Evolutionary conservation across 2,113 vertebrate species (phyloP).

Genomic region (Pelmatolapia mariae): DNA sequence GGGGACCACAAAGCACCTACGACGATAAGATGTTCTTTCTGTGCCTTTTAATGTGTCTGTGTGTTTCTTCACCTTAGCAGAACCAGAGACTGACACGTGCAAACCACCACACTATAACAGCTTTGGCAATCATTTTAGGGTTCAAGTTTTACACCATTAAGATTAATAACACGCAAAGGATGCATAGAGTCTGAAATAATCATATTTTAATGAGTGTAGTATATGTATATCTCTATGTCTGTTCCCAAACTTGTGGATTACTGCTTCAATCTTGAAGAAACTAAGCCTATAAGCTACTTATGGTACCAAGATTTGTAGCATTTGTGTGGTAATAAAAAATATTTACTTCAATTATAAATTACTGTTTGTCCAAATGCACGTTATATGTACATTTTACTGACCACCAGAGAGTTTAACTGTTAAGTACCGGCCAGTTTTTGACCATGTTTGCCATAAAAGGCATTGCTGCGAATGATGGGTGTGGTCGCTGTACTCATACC

Average conservation of each 20-base stretch:
- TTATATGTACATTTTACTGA: neutral
- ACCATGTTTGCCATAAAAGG: neutral
- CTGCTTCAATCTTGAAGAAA: neutral
- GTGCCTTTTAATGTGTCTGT: neutral
- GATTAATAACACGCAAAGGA: neutral
- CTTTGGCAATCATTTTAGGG: too few species aligned
- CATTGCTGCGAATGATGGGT: neutral
- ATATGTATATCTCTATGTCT: neutral
- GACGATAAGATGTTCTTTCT: neutral
- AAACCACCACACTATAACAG: too few species aligned
- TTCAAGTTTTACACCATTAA: neutral
- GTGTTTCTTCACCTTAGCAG: neutral
- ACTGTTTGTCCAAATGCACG: neutral
- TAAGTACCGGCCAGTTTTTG: rapidly evolving
- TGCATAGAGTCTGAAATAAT: neutral
- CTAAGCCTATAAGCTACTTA: rapidly evolving
- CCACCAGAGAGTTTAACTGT: rapidly evolving
- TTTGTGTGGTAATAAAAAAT: neutral
- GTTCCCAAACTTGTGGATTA: neutral
- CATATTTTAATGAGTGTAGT: rapidly evolving
- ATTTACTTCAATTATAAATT: neutral
- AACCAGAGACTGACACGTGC: neutral
- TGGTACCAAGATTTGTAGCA: rapidly evolving
- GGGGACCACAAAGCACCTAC: neutral
- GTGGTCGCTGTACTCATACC: rapidly evolving